Base-by-base conservation (phyloP, 2,888 invertebrate genomes). In the Lasioglossum zephyrum region DNA sequence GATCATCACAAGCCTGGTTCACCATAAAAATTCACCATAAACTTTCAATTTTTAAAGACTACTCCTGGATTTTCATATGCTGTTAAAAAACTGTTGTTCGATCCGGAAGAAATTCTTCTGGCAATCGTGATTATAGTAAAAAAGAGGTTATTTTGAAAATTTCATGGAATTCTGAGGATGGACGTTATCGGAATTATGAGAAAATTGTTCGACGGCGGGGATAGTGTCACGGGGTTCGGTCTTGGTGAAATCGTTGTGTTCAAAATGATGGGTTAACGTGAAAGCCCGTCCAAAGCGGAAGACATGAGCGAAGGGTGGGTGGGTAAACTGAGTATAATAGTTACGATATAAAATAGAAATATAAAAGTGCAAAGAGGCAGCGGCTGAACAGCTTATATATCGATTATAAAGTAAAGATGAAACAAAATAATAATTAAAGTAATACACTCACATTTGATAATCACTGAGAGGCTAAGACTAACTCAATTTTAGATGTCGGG, bases 391-490 rank as follows among this genome's bases (percentile, higher is more conserved):
- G 94, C 93, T 94, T 94, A 94, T 77, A 83, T 94, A 92, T 91
- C 90, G 86, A 89, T 89, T 90, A 31, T 88, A 87, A 88, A 87
- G 90, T 82, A 88, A 89, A 87, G 84, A 89, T 79, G 86, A 91
- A 84, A 86, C 82, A 91, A 90, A 91, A 90, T 89, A 90, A 92
- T 89, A 90, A 91, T 91, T 89, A 90, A 91, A 90, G 57, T 89
- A 84, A 90, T 90, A 92, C 91, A 93, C 93, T 94, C 91, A 94
- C 93, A 93, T 94, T 95, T 95, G 95, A 95, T 95, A 95, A 95
- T 95, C 95, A 95, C 93, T 94, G 95, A 95, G 95, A 95, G 95
- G 94, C 94, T 94, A 95, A 95, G 95, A 95, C 95, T 95, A 95
- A 95, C 95, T 94, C 94, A 92, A 93, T 92, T 93, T 94, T 93